A percentile compares a stretch with the other conserved stretches of the same genome.
phyloP scores from a whole-genome alignment of 1,140 invertebrate species.

The Gonatopus flavifemur region DNA sequence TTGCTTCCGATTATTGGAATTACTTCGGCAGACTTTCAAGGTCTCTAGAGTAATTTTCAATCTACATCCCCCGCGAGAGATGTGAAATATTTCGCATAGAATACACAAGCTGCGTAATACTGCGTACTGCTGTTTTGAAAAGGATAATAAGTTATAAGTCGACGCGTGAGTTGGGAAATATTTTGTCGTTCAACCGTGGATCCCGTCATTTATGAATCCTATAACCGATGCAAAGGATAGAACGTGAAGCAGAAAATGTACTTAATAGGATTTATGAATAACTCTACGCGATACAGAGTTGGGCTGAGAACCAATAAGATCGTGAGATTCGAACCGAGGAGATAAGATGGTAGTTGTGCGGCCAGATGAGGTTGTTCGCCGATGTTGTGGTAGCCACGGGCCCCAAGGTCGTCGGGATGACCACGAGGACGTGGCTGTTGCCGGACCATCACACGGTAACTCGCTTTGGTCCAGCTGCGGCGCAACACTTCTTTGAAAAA shows the following conservation, averaged over 20 bases:
- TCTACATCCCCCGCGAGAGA: slow-evolving; percentile 1
- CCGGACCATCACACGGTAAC: slow-evolving; percentile 27
- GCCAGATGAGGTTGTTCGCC: slow-evolving; percentile 36
- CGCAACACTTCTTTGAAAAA: slow-evolving; percentile 24
- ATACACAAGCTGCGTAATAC: neutral
- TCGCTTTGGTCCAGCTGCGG: slow-evolving; percentile 7
- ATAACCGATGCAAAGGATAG: slow-evolving; percentile 20
- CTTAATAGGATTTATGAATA: neutral
- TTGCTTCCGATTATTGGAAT: slow-evolving; percentile 13
- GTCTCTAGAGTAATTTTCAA: neutral
- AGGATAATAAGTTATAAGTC: neutral
- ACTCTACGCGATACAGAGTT: slow-evolving; percentile 2
- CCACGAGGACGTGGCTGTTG: slow-evolving; percentile 39
- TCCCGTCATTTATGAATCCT: neutral
- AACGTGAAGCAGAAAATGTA: neutral
- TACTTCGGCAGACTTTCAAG: slow-evolving; percentile 4
- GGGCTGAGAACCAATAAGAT: slow-evolving; percentile 9
- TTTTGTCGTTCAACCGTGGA: neutral
- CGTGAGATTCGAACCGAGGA: slow-evolving; percentile 1
- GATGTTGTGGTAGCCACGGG: slow-evolving; percentile 35
- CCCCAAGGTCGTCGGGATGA: slow-evolving; percentile 45
- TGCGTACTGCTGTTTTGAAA: neutral
- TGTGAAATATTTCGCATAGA: neutral
- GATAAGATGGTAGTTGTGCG: slow-evolving; percentile 21
- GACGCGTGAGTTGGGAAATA: no score